These are phyloP conservation scores for Carlito syrichta DNA, from an alignment of 2,113 vertebrate species.

Conservation along the genomic window DNA sequence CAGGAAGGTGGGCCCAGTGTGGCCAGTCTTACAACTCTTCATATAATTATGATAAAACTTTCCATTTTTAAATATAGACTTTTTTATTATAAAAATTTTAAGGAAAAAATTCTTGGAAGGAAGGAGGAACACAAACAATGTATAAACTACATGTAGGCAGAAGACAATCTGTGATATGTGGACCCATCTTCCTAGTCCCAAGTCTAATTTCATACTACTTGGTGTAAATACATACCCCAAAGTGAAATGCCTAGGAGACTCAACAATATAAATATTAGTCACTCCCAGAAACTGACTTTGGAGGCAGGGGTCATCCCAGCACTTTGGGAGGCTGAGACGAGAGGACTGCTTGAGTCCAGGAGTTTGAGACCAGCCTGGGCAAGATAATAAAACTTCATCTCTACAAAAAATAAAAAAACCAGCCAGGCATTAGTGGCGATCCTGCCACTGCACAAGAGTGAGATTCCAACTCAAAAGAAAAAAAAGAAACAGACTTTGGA, in stretches of 20 bases:
- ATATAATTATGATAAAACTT: neutral
- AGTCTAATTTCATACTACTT: neutral
- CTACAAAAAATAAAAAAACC: too few species aligned
- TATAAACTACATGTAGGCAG: neutral
- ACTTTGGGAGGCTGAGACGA: too few species aligned
- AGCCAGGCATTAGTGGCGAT: too few species aligned
- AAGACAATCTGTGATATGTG: neutral
- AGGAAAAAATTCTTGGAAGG: neutral
- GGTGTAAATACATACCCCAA: neutral
- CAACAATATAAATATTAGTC: neutral
- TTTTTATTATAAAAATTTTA: constrained; percentile 33
- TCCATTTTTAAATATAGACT: constrained; percentile 18
- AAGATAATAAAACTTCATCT: too few species aligned
- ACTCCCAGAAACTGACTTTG: neutral
- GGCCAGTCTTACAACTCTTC: neutral
- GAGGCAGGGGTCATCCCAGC: too few species aligned
- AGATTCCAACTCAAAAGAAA: too few species aligned
- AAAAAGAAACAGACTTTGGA: neutral
- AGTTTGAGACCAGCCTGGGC: too few species aligned
- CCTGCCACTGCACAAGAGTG: too few species aligned
- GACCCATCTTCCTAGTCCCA: neutral
- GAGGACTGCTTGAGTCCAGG: too few species aligned
- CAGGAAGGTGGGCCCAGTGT: neutral
- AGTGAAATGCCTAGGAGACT: neutral
- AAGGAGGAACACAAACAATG: neutral